Percentiles rank a stretch among this genome's conserved stretches.
These are phyloP conservation scores for Latheticus oryzae DNA, from an alignment of 2,888 invertebrate genomes.

Conservation along the genomic window DNA sequence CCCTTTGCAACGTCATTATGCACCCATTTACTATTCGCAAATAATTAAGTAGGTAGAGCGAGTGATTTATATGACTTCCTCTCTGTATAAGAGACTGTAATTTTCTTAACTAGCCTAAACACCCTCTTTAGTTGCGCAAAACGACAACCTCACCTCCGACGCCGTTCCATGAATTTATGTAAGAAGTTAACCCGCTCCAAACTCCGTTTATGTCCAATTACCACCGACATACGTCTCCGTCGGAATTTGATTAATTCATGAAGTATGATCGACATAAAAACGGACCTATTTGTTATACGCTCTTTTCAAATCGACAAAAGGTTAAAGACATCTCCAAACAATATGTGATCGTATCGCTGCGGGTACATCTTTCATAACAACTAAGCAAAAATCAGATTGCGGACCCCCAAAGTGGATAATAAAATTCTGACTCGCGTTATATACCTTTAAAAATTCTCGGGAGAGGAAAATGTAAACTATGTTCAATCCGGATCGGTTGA, in stretches of 20 bases:
- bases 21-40: conserved; percentile 33
- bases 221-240: conserved; percentile 42
- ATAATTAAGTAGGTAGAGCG: conserved; percentile 31
- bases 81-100: conserved; percentile 26
- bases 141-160: conserved; percentile 3
- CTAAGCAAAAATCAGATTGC: conserved; percentile 32
- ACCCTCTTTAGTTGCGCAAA: conserved; percentile 25
- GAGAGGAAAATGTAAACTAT: too few relatives aligned
- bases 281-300: conserved; percentile 40
- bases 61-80: conserved; percentile 35
- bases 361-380: conserved; percentile 32
- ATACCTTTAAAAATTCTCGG: too few relatives aligned
- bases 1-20: conserved; percentile 26
- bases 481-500: too few relatives aligned
- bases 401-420: conserved; percentile 26
- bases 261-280: conserved; percentile 45
- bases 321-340: conserved; percentile 35
- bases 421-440: too few relatives aligned
- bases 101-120: conserved; percentile 30
- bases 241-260: conserved; percentile 50
- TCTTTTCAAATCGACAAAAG: conserved; percentile 28
- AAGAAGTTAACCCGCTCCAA: conserved; percentile 10
- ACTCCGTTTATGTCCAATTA: conserved; percentile 43
- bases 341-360: conserved; percentile 26
- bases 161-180: conserved; percentile 41